phyloP scores from a whole-genome alignment of 2,888 invertebrate species.

The Acleris literana region DNA sequence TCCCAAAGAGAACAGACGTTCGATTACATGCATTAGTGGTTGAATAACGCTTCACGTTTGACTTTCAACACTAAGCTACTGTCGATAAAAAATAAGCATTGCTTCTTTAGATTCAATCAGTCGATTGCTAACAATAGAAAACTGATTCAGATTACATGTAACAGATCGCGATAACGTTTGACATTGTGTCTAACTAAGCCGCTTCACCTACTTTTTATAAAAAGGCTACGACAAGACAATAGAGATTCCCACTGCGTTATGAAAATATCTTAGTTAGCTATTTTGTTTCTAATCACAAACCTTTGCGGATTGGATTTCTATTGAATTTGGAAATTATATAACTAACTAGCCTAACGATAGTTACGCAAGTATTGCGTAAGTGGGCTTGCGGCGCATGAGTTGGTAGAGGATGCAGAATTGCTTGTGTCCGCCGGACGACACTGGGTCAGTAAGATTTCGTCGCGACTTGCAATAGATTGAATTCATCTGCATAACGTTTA shows the following conservation, averaged over 20 bases:
- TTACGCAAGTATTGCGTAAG: slow-evolving; percentile 68
- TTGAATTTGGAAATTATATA: slow-evolving; percentile 49
- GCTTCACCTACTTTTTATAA: slow-evolving; percentile 26
- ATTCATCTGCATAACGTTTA: slow-evolving; percentile 9
- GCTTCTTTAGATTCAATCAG: slow-evolving; percentile 10
- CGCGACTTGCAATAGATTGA: slow-evolving; percentile 41
- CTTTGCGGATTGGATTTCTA: slow-evolving; percentile 34
- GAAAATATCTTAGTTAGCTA: slow-evolving; percentile 20
- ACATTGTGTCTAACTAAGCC: slow-evolving; percentile 14
- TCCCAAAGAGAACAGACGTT: slow-evolving; percentile 17
- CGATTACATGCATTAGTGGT: slow-evolving; percentile 13
- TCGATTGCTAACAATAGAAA: slow-evolving; percentile 19
- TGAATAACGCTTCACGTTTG: slow-evolving; percentile 14
- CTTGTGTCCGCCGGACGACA: slow-evolving; percentile 46
- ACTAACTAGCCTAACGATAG: slow-evolving; percentile 49
- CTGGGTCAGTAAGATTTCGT: slow-evolving; percentile 59
- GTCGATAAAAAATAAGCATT: background rate
- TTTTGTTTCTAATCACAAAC: slow-evolving; percentile 22
- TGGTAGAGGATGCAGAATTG: slow-evolving; percentile 59
- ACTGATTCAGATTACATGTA: slow-evolving; percentile 16
- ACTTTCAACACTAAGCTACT: slow-evolving; percentile 18
- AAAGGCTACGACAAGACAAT: slow-evolving; percentile 18
- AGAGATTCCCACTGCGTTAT: slow-evolving; percentile 20
- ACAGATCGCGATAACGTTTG: slow-evolving; percentile 25
- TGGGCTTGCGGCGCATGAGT: slow-evolving; percentile 48